phyloP scores from a whole-genome alignment of 2,113 vertebrate species.

The Cynoglossus semilaevis region DNA sequence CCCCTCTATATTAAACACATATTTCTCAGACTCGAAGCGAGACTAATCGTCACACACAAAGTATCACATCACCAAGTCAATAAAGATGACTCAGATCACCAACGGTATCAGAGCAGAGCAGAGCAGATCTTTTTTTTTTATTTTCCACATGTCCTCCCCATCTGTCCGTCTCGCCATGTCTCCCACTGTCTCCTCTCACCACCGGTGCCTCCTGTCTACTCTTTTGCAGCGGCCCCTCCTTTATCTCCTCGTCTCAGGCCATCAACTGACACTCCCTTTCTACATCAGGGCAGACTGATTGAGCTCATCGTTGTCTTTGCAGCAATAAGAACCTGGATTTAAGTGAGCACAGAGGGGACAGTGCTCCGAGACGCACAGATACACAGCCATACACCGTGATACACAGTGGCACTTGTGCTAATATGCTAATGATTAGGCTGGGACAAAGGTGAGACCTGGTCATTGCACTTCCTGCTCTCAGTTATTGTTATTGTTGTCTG shows the following conservation, averaged over 20 bases:
- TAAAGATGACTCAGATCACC: conserved; percentile 60
- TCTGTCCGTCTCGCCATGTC: conserved; percentile 9
- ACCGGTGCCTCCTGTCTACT: conserved; percentile 1
- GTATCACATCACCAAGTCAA: conserved; percentile 41
- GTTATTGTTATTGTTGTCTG: conserved; percentile 44
- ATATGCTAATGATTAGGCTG: conserved; percentile 45
- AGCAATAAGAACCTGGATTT: conserved; percentile 22
- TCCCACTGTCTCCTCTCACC: conserved; percentile 3
- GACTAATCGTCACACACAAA: conserved; percentile 43
- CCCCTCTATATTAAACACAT: conserved; percentile 26
- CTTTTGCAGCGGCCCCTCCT: not conserved
- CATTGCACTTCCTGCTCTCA: conserved; percentile 21
- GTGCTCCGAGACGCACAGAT: not conserved
- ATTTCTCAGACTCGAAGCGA: conserved; percentile 27
- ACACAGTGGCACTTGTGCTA: conserved; percentile 18
- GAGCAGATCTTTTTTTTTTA: conserved; percentile 34
- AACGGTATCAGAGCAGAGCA: conserved; percentile 58
- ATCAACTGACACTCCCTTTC: conserved; percentile 37
- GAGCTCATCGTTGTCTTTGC: conserved; percentile 17
- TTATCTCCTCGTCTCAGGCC: conserved; percentile 24
- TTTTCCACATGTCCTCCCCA: conserved; percentile 3
- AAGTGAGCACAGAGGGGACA: not conserved
- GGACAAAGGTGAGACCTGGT: conserved; percentile 32
- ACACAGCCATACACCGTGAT: not conserved
- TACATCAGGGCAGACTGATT: conserved; percentile 36